Base-by-base conservation (phyloP, 2,888 invertebrate species). In the Hipparchia sbordonii region DNA sequence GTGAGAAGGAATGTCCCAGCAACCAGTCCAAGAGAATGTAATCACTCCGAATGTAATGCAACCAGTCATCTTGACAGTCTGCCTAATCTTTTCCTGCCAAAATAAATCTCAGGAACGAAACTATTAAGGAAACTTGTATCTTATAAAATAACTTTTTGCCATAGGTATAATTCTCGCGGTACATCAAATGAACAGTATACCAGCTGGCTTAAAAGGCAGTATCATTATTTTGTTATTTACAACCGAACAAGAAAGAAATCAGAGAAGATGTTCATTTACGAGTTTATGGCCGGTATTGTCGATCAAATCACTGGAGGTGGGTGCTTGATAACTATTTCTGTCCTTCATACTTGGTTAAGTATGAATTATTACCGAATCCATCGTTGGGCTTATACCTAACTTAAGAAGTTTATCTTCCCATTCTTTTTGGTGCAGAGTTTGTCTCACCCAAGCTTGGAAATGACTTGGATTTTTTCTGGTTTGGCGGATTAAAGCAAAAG, bases 241-340 rank as follows among this genome's bases (percentile, higher is more conserved):
- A 23, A 45, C 6, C 6, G 23, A 52, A 46, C 46, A 46, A 39
- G n/a, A 13, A 12, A 66, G 2, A 45, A 70, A 56, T 66, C 45
- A 13, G 9, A 13, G 54, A 79, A 70, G 33, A 88, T 86, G 86
- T 85, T 85, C 71, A 81, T 86, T 51, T 86, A 85, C 81, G 79
- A 82, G 77, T 86, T 83, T 77, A 85, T 87, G 87, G 82, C 81
- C 4, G 87, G 85, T 4, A 74, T 85, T 51, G 81, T 82, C 33
- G 84, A 85, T 6, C 82, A 82, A 45, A 79, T 85, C 51, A 77
- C 80, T 8, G 84, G 83, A 57, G 83, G 82, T 82, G 23, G 10
- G 57, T 57, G 39, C 5, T 39, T 39, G 39, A 1, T 39, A 39
- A 5, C 39, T 39, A 1, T 39, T 39, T 39, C 39, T 39, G 5